Base-by-base conservation (phyloP, 2,113 vertebrate species). In the Phaethon lepturus region DNA sequence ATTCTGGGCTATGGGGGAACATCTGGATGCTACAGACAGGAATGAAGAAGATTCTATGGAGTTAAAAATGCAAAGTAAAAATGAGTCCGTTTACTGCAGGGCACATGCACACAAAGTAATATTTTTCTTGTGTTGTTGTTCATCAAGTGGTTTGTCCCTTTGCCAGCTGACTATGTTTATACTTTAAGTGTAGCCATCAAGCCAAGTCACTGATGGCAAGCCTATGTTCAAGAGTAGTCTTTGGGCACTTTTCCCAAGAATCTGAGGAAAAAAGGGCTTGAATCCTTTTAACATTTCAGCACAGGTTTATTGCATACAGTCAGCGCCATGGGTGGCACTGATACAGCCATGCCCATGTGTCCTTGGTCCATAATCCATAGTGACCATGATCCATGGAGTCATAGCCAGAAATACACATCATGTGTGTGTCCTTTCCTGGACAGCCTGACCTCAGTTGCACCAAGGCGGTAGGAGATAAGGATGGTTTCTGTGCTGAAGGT, bases 251-350 rank as follows among this genome's bases (percentile, higher is more conserved):
- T 52, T 53, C 13, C 13, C 42, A 77, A 67, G 23, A 64, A 76
- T 3, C 1, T 29, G 9, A 7, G 5, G 2, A 1, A 9, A 2
- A 33, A 25, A n/a, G n/a, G 3, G 1, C 7, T 44, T 73, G 23
- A 62, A 49, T 40, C 44, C 11, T 35, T 66, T 13, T 14, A 45
- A 4, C 5, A 10, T 31, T 84, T 89, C 66, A 49, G 29, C 29
- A 49, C 8, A 66, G 15, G 4, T 49, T 74, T 77, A 24, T 26
- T 49, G 12, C 26, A 24, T 49, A 11, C 8, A 19, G 18, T 42
- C 53, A 72, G 28, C 40, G 50, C 28, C 38, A 23, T 5, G 13
- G 19, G 25, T n/a, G 19, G 18, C 29, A 47, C 4, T 0, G 1
- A 19, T 8, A 49, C 8, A n/a, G 17, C 7, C 11, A 22, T 7